A percentile compares a stretch with the other conserved stretches of the same genome.
phyloP scores from a whole-genome alignment of 2,797 vertebrate species.

The Acanthis flammea region DNA sequence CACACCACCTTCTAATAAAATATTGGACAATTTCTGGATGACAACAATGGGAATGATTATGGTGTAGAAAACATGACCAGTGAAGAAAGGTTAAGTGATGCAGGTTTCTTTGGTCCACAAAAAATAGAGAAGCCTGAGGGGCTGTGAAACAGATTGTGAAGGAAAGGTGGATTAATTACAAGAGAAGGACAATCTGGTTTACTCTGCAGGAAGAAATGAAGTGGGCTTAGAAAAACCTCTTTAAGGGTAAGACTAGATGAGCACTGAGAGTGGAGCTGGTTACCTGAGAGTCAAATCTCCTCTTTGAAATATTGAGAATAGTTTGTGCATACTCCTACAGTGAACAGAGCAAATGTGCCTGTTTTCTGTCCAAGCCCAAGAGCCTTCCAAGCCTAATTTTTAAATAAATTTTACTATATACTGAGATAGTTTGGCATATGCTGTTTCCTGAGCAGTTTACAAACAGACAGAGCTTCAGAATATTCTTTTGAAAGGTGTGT shows the following conservation, averaged over 20 bases:
- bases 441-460: background rate
- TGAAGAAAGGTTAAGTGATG: background rate
- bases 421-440: background rate
- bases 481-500: conserved; percentile 6
- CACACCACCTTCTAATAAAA: background rate
- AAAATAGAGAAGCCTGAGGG: background rate
- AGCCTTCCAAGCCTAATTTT: background rate
- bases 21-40: background rate
- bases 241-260: background rate
- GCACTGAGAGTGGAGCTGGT: background rate
- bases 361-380: background rate
- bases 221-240: background rate
- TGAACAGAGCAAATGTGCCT: background rate
- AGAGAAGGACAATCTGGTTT: background rate
- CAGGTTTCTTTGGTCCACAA: background rate
- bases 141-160: background rate
- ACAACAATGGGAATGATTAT: background rate
- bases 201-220: background rate
- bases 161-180: background rate
- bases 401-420: background rate
- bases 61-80: background rate
- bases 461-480: background rate
- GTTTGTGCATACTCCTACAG: background rate
- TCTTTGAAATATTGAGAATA: background rate
- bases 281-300: background rate